These are phyloP conservation scores for Sinelater perroti DNA, from an alignment of 2,888 invertebrate genomes.

Conservation along the genomic window DNA sequence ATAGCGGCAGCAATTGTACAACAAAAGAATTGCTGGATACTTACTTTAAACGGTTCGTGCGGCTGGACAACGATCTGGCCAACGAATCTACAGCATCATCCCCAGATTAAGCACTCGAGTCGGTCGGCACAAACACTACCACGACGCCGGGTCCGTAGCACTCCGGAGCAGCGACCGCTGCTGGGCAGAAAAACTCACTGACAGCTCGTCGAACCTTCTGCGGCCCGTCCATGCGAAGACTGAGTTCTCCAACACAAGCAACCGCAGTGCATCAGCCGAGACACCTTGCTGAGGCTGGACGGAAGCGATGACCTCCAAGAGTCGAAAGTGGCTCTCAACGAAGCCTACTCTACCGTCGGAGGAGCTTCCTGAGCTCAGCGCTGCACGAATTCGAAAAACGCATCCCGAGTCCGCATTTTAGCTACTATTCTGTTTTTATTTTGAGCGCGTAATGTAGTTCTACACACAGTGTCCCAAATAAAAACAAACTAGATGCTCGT, in stretches of 20 bases:
- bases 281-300: slow-evolving; percentile 43
- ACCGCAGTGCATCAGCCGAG: slow-evolving; percentile 42
- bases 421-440: slow-evolving; percentile 9
- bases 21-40: too few relatives aligned
- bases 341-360: slow-evolving; percentile 21
- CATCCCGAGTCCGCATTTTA: slow-evolving; percentile 11
- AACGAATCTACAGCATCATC: too few relatives aligned
- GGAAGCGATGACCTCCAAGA: slow-evolving; percentile 48
- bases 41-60: too few relatives aligned
- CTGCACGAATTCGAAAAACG: slow-evolving; percentile 1
- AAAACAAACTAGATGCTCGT: too few relatives aligned
- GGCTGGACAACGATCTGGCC: too few relatives aligned
- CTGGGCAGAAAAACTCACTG: too few relatives aligned
- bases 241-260: slow-evolving; percentile 38
- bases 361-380: not conserved
- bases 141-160: too few relatives aligned
- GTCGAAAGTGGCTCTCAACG: slow-evolving; percentile 34
- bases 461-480: too few relatives aligned
- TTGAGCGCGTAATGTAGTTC: slow-evolving; percentile 3
- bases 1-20: too few relatives aligned
- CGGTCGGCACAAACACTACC: too few relatives aligned
- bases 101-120: too few relatives aligned
- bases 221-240: slow-evolving; percentile 31
- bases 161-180: too few relatives aligned
- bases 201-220: slow-evolving; percentile 36